Base-by-base conservation (phyloP, 2,113 vertebrate genomes). In the Crocuta crocuta region DNA sequence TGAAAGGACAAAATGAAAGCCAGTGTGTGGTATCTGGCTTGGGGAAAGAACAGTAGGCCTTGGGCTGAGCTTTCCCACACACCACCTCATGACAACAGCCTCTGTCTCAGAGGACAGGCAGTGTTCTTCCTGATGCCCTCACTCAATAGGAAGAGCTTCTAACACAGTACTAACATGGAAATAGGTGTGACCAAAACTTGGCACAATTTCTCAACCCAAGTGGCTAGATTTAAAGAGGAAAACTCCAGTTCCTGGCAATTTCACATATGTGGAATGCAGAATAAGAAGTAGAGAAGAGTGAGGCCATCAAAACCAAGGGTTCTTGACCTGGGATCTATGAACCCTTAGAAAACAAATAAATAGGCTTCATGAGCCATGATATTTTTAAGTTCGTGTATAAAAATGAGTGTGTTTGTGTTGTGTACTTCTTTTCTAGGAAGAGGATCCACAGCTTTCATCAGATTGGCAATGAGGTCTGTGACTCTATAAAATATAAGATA, bases 1-100 rank as follows among this genome's bases (percentile, higher is more conserved):
- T 65, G 5, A 21, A 92, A 84, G 83, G 68, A 80, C 92, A 90
- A 95, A 86, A 21, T 17, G 63, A 96, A 89, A 86, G 10, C 7
- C n/a, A 11, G 1, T 1, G 2, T 23, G 2, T 21, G 55, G 11
- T 16, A 35, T 65, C 63, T 65, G 33, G 12, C 48, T 86, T 90
- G 12, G 61, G 55, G 35, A 63, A 35, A 23, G 13, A 2, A 82
- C 8, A 31, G 8, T 9, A 31, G 24, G 3, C 2, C 5, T 73
- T 65, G n/a, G 13, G 10, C 65, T 43, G n/a, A 43, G 43, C 10
- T 90, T 92, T 66, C 80, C 83, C 12, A 9, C 1, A 33, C 10
- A 3, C 28, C 8, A 0, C 39, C 19, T 87, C 45, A 0, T n/a
- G 63, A 24, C 15, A 26, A 2, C 10, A 78, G 50, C 21, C 13